Percentiles rank a stretch among this genome's conserved stretches.
phyloP scores from a whole-genome alignment of 2,113 vertebrate species.

The Hystrix brachyura region DNA sequence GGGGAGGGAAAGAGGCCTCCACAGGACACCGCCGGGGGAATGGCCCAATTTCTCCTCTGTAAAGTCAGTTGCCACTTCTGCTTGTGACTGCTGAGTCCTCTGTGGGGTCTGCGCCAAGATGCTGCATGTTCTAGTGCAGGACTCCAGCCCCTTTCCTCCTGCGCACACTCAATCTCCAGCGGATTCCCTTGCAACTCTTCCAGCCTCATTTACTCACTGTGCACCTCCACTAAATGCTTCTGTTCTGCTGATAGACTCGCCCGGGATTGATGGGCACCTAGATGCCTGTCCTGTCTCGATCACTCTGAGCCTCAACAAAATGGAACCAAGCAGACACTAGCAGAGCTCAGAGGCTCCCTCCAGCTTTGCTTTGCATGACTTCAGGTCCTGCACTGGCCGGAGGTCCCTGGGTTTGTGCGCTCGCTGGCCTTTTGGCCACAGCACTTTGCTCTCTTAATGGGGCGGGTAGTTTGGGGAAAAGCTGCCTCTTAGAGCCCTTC shows the following conservation, averaged over 20 bases:
- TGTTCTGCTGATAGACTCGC: not conserved
- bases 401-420: not conserved
- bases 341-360: not conserved
- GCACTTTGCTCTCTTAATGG: not conserved
- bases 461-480: not conserved
- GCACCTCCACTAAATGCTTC: not conserved
- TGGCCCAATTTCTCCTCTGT: not conserved
- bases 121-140: not conserved
- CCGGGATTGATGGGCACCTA: not conserved
- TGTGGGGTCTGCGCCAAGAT: not conserved
- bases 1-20: no score
- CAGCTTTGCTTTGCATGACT: not conserved
- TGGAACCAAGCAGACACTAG: not conserved
- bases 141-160: fast-evolving
- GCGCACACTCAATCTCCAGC: no score
- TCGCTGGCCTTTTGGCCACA: not conserved
- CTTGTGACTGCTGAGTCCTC: not conserved
- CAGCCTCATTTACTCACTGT: not conserved
- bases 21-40: not conserved
- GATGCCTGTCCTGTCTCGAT: no score
- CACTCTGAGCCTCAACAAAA: not conserved
- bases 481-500: not conserved
- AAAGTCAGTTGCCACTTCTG: not conserved
- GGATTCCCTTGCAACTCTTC: not conserved
- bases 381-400: not conserved